Evolutionary conservation across 92 coral and sea anemone species (phyloP).

Genomic region (Blastomussa wellsi): DNA sequence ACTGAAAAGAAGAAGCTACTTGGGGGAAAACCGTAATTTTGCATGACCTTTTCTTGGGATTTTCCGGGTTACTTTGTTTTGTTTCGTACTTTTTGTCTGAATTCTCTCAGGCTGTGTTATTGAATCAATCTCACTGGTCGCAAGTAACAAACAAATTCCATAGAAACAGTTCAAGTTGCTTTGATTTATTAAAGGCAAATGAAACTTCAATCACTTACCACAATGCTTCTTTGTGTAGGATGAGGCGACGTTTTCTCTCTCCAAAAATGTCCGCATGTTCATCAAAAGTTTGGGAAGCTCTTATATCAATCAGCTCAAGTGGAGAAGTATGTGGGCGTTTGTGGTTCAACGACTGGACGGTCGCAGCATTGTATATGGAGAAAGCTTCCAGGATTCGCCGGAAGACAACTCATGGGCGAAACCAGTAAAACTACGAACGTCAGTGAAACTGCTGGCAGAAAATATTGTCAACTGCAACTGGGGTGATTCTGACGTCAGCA

Average conservation of each 20-base stretch:
- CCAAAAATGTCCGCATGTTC: constrained; percentile 50
- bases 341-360: constrained; percentile 56
- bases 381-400: constrained; percentile 29
- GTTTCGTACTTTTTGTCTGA: too few species aligned
- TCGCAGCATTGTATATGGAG: constrained; percentile 58
- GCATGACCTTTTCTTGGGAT: too few species aligned
- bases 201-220: background rate
- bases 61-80: too few species aligned
- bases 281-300: constrained; percentile 66
- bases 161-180: background rate
- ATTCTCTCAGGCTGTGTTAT: too few species aligned
- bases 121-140: background rate
- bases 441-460: constrained; percentile 38
- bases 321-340: constrained; percentile 86
- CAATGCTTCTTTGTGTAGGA: constrained; percentile 42
- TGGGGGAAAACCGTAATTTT: too few species aligned
- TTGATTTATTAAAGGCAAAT: background rate
- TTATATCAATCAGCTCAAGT: constrained; percentile 56
- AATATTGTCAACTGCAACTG: constrained; percentile 52
- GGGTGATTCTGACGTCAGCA: constrained; percentile 47
- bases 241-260: constrained; percentile 64
- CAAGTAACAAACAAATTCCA: background rate
- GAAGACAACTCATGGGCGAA: constrained; percentile 50
- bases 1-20: too few species aligned
- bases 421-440: constrained; percentile 58